Conservation (phyloP, 30 jellyfish, hydroid and myxozoan genomes). For the Mastigias papua region DNA sequence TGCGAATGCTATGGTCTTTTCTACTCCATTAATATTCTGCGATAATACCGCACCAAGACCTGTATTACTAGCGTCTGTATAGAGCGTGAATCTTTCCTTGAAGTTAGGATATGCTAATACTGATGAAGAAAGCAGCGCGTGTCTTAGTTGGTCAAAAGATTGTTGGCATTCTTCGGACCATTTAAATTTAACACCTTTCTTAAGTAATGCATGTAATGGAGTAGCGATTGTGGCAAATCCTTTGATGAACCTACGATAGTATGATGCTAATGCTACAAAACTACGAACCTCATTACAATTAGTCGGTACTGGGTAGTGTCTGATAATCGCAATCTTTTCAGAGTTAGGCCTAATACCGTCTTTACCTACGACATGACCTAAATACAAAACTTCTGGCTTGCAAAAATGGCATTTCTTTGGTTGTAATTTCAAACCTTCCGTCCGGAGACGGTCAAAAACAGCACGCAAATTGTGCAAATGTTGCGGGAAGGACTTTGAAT, state of each 20-base stretch:
- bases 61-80: slow-evolving; percentile 66
- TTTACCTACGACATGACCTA: slow-evolving; percentile 63
- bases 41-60: slow-evolving; percentile 72
- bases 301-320: slow-evolving; percentile 35
- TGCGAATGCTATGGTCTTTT: slow-evolving; percentile 59
- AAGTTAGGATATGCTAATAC: slow-evolving; percentile 55
- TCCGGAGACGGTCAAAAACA: slow-evolving; percentile 41
- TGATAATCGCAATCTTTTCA: slow-evolving; percentile 19
- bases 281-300: slow-evolving; percentile 43
- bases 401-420: slow-evolving; percentile 67
- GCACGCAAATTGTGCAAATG: slow-evolving; percentile 38
- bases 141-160: slow-evolving; percentile 58
- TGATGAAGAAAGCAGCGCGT: slow-evolving; percentile 57
- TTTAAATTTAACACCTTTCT: slow-evolving; percentile 26
- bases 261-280: slow-evolving; percentile 51
- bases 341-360: slow-evolving; percentile 58
- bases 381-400: slow-evolving; percentile 31
- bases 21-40: slow-evolving; percentile 50
- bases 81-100: slow-evolving; percentile 21
- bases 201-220: slow-evolving; percentile 7
- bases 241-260: slow-evolving; percentile 46
- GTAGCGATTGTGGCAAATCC: slow-evolving; percentile 63
- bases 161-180: slow-evolving; percentile 59
- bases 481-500: slow-evolving; percentile 26
- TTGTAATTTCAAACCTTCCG: slow-evolving; percentile 48